phyloP scores from a whole-genome alignment of 2,888 invertebrate species.

The Drosophila villosipedis region DNA sequence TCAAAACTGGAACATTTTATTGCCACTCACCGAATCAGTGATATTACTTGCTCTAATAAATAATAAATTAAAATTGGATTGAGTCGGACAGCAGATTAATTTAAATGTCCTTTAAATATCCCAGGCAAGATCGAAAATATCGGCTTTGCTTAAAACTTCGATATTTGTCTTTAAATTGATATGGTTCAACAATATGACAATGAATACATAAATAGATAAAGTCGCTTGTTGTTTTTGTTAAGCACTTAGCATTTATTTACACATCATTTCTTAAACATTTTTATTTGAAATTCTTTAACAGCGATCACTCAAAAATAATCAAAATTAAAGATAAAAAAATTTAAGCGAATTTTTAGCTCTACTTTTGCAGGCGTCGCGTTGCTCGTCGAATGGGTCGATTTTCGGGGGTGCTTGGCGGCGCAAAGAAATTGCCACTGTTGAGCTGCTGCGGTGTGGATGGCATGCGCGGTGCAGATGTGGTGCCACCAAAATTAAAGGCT shows the following conservation, averaged over 20 bases:
- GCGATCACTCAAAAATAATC: neutral
- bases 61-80: neutral
- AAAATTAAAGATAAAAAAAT: neutral
- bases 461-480: conserved; percentile 31
- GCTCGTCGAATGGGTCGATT: conserved; percentile 77
- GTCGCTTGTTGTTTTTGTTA: neutral
- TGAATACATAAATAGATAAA: neutral
- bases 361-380: conserved; percentile 80
- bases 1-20: neutral
- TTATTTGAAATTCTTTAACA: conserved; percentile 3
- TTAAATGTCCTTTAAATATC: neutral
- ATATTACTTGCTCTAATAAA: neutral
- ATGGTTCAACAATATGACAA: neutral
- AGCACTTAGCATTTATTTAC: conserved; percentile 12
- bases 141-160: neutral
- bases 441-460: conserved; percentile 44
- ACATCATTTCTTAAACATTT: neutral
- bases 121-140: neutral
- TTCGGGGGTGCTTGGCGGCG: conserved; percentile 54
- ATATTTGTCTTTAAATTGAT: neutral
- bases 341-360: neutral
- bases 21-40: neutral
- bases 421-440: conserved; percentile 68
- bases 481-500: conserved; percentile 64
- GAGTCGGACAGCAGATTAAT: neutral